Evolutionary conservation across 2,888 invertebrate genomes (phyloP).

Genomic region (Tuberolachnus salignus): DNA sequence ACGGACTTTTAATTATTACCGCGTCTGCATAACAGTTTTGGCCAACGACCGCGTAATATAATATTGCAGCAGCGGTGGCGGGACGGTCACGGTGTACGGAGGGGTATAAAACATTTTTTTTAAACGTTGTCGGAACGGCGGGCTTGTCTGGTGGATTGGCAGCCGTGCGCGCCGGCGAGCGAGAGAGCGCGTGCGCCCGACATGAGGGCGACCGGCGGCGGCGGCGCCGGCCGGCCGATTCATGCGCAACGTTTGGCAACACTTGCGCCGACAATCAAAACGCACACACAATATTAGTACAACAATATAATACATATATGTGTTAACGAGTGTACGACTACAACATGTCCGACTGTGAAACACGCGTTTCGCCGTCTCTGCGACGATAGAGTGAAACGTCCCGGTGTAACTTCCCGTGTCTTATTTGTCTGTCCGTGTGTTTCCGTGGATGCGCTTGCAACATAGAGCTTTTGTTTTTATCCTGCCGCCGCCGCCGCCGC

Average conservation of each 20-base stretch:
- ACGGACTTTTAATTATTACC: no score
- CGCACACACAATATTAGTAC: not conserved
- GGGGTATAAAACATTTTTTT: not conserved
- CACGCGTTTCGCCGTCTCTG: constrained; percentile 24
- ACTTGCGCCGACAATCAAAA: constrained; percentile 20
- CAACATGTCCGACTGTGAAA: constrained; percentile 52
- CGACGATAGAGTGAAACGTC: not conserved
- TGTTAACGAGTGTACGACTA: no score
- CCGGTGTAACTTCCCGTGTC: not conserved
- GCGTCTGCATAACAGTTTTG: no score
- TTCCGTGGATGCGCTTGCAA: constrained; percentile 4
- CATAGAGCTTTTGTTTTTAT: not conserved
- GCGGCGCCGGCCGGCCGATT: constrained; percentile 1
- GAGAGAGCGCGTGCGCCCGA: not conserved
- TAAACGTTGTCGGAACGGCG: not conserved
- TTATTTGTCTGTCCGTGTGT: no score
- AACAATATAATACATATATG: no score
- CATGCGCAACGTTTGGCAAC: constrained; percentile 34
- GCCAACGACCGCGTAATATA: no score
- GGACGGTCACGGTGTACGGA: no score
- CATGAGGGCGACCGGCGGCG: not conserved
- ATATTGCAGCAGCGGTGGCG: no score
- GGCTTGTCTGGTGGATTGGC: not conserved
- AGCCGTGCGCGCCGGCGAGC: not conserved
- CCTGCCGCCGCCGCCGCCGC: not conserved